phyloP scores from a whole-genome alignment of 2,888 invertebrate species.

The Phalera bucephala region DNA sequence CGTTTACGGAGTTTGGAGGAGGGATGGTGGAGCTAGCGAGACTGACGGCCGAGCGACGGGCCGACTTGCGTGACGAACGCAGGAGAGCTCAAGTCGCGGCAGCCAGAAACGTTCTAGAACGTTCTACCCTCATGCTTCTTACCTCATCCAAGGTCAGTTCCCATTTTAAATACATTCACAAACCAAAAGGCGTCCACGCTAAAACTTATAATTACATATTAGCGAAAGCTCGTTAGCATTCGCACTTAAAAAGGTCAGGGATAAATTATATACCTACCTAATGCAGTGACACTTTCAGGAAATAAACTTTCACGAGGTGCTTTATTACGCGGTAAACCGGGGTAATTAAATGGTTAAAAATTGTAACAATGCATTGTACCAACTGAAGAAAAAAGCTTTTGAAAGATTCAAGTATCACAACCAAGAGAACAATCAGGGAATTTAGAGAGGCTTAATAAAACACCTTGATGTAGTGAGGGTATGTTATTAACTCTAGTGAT shows the following conservation, averaged over 20 bases:
- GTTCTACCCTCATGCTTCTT: conserved; percentile 97
- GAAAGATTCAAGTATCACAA: conserved; percentile 1
- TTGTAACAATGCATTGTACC: background rate
- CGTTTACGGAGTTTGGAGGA: conserved; percentile 98
- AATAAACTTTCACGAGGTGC: background rate
- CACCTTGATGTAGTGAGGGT: conserved; percentile 37
- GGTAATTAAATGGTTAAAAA: background rate
- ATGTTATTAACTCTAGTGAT: conserved; percentile 52
- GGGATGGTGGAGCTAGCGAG: conserved; percentile 99
- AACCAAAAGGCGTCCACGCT: background rate
- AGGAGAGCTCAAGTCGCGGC: conserved; percentile 98
- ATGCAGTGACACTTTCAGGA: conserved; percentile 4
- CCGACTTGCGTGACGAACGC: conserved; percentile 96
- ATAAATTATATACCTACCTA: conserved; percentile 2
- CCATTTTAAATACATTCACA: background rate
- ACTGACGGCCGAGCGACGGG: conserved; percentile 91
- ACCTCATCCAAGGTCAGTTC: conserved; percentile 95
- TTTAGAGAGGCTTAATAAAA: conserved; percentile 26
- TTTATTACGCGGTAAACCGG: background rate
- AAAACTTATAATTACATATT: conserved; percentile 2
- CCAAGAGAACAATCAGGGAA: conserved; percentile 9
- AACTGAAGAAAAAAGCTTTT: background rate
- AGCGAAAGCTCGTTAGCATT: conserved; percentile 18
- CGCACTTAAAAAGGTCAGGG: conserved; percentile 5
- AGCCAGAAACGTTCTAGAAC: conserved; percentile 96